Conservation (phyloP, 2,888 invertebrate genomes). For the Leptinotarsa juncta region DNA sequence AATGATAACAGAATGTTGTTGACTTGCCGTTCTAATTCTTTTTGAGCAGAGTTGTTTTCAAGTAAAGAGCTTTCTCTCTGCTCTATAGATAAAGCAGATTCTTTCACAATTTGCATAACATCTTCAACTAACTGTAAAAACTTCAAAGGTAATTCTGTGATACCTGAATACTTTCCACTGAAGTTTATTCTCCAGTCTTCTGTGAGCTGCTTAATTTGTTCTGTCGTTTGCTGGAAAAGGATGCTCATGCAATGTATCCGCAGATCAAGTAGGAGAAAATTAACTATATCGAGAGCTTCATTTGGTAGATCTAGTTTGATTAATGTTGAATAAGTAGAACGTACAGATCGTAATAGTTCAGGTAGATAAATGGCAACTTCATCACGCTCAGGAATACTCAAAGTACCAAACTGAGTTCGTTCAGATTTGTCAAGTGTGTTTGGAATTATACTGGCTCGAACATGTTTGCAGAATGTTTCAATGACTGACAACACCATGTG, state of each 20-base stretch:
- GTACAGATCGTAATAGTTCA: conserved; percentile 77
- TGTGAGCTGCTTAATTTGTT: conserved; percentile 78
- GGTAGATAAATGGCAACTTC: conserved; percentile 77
- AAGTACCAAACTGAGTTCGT: conserved; percentile 66
- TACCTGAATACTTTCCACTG: conserved; percentile 79
- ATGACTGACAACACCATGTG: conserved; percentile 84
- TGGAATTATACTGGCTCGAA: conserved; percentile 79
- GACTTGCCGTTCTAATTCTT: conserved; percentile 67
- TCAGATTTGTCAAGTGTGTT: conserved; percentile 70
- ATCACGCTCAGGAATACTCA: conserved; percentile 69
- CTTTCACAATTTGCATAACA: conserved; percentile 76
- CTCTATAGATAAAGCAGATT: conserved; percentile 79
- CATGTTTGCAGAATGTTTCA: conserved; percentile 78
- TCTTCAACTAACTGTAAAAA: conserved; percentile 81
- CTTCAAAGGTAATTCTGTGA: conserved; percentile 70
- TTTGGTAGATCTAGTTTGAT: conserved; percentile 88
- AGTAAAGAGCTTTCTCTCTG: conserved; percentile 73
- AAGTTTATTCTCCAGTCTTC: conserved; percentile 92
- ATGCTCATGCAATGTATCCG: conserved; percentile 87
- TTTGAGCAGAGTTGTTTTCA: conserved; percentile 68
- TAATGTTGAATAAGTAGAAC: conserved; percentile 83
- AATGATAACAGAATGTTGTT: conserved; percentile 75
- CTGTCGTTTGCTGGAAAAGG: conserved; percentile 85
- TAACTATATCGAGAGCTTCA: conserved; percentile 87
- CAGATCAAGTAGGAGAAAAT: conserved; percentile 87